These are phyloP conservation scores for Thymallus thymallus DNA, from an alignment of 2,113 vertebrate species.

Conservation along the genomic window DNA sequence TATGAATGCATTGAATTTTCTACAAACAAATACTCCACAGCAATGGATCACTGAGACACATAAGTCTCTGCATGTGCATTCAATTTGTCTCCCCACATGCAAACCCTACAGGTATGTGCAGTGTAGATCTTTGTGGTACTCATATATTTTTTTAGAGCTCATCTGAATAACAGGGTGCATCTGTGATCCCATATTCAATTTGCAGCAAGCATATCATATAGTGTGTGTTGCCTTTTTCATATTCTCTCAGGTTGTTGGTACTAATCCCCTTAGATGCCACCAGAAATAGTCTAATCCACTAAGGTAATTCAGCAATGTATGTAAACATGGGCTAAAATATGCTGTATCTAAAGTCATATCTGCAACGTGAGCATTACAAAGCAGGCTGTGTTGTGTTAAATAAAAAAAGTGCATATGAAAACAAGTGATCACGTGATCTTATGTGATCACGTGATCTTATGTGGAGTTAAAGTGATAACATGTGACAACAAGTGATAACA, in stretches of 20 bases:
- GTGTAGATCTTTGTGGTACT: slow-evolving; percentile 6
- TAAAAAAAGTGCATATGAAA: background rate
- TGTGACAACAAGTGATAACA: too few species aligned
- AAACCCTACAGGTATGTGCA: background rate
- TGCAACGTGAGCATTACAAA: background rate
- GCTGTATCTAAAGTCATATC: background rate
- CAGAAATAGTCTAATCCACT: slow-evolving; percentile 25
- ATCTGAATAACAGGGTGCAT: slow-evolving; percentile 37
- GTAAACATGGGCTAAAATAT: background rate
- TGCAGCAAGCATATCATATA: slow-evolving; percentile 48
- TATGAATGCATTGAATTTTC: too few species aligned
- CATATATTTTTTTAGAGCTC: slow-evolving; percentile 21
- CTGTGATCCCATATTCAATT: slow-evolving; percentile 43
- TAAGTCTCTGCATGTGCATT: background rate
- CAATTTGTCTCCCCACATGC: background rate
- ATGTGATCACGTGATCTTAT: too few species aligned
- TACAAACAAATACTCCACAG: slow-evolving; percentile 3
- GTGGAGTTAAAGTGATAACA: too few species aligned
- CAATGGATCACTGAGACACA: background rate
- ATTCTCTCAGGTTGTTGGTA: slow-evolving; percentile 46
- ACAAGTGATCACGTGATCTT: too few species aligned
- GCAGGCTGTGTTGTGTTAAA: background rate
- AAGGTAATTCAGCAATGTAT: slow-evolving; percentile 9
- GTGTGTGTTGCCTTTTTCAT: slow-evolving; percentile 35
- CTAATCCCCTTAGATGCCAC: slow-evolving; percentile 45